These are phyloP conservation scores for Artemia sinica DNA, from an alignment of 2,888 invertebrate species.

Conservation along the genomic window DNA sequence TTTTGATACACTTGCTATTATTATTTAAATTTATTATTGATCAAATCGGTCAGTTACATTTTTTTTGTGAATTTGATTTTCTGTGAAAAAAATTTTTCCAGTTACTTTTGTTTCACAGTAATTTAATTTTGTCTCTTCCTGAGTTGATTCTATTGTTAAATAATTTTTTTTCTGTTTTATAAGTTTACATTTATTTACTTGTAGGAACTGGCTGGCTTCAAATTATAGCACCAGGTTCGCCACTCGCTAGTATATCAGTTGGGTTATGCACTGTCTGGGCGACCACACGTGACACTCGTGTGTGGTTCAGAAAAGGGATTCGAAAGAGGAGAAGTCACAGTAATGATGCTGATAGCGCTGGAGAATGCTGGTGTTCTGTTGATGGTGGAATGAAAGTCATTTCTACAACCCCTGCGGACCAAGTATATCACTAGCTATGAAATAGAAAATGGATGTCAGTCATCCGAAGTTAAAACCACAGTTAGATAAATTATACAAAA, in stretches of 20 bases:
- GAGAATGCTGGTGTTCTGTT: conserved; percentile 3
- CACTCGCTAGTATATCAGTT: background rate
- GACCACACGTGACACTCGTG: background rate
- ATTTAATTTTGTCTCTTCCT: too few relatives aligned
- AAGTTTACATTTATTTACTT: background rate
- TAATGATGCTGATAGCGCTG: background rate
- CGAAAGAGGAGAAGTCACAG: background rate
- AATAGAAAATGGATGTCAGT: too few relatives aligned
- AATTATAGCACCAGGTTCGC: background rate
- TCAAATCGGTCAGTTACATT: too few relatives aligned
- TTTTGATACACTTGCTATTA: too few relatives aligned
- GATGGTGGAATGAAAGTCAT: conserved; percentile 8
- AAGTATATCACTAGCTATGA: background rate
- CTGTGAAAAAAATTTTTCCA: too few relatives aligned
- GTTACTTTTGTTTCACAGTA: too few relatives aligned
- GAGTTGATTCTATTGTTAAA: too few relatives aligned
- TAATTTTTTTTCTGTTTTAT: too few relatives aligned
- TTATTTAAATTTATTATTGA: too few relatives aligned
- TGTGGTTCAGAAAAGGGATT: conserved; percentile 6
- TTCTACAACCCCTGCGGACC: background rate
- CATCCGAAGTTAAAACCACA: too few relatives aligned
- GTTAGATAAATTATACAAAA: too few relatives aligned
- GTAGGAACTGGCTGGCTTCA: background rate
- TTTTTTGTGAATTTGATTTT: too few relatives aligned
- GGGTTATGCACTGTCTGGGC: background rate